These are phyloP conservation scores for Drosophila longiperda DNA, from an alignment of 2,888 invertebrate genomes.

Conservation along the genomic window DNA sequence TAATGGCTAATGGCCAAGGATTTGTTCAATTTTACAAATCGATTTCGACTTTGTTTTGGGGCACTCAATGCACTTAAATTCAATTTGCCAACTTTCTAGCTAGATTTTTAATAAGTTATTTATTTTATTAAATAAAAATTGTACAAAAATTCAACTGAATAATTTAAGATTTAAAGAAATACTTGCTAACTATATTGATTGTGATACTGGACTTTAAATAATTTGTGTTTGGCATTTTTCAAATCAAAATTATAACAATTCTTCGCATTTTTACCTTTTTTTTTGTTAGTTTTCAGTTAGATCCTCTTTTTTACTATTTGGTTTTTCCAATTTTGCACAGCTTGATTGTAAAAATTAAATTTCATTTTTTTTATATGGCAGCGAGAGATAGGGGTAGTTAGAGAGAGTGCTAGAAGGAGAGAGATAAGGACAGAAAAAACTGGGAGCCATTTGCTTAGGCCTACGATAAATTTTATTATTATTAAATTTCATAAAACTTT, in stretches of 20 bases:
- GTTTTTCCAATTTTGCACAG: constrained; percentile 14
- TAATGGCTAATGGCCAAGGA: background rate
- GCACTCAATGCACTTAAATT: background rate
- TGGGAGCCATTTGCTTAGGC: constrained; percentile 25
- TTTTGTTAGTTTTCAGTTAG: background rate
- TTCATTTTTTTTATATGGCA: background rate
- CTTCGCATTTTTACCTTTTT: no score
- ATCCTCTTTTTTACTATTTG: background rate
- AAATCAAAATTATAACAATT: background rate
- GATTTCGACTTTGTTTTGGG: background rate
- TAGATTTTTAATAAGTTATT: background rate
- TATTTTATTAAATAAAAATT: background rate
- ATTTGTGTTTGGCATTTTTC: constrained; percentile 29
- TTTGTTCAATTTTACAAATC: background rate
- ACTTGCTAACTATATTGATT: background rate
- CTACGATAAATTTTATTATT: constrained; percentile 52
- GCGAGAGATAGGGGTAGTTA: background rate
- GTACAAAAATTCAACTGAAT: background rate
- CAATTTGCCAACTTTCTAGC: background rate
- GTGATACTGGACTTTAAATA: constrained; percentile 29
- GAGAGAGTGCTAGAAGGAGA: no score
- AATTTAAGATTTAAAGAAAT: background rate
- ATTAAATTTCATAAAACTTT: no score
- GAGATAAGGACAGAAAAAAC: background rate
- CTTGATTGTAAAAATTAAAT: background rate